Percentiles rank a stretch among this genome's conserved stretches.
phyloP scores from a whole-genome alignment of 1,140 invertebrate genomes.

The Zaprionus camerounensis region DNA sequence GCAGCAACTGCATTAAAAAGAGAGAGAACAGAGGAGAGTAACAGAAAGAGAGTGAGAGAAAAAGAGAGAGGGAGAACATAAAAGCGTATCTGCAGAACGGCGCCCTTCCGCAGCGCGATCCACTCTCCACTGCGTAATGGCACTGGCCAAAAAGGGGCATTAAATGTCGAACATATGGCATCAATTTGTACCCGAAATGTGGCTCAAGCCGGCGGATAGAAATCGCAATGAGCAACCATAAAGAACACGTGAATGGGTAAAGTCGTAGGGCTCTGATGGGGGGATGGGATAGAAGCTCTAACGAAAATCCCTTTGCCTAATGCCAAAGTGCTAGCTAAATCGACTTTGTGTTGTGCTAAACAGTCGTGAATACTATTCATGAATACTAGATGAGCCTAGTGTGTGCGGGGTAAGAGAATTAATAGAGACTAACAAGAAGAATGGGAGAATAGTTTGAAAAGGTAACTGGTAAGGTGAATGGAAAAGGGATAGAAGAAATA shows the following conservation, averaged over 20 bases:
- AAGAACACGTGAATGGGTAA: conserved; percentile 28
- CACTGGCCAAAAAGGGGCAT: conserved; percentile 38
- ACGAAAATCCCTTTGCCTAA: conserved; percentile 12
- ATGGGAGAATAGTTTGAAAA: background rate
- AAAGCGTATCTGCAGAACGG: background rate
- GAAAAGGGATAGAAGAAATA: background rate
- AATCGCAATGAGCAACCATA: conserved; percentile 41
- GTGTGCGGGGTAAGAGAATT: background rate
- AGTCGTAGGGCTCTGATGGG: background rate
- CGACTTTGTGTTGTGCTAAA: conserved; percentile 18
- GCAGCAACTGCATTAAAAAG: conserved; percentile 77
- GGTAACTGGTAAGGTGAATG: background rate
- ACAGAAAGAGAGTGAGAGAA: conserved; percentile 14
- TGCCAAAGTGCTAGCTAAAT: conserved; percentile 6
- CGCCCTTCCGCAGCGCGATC: background rate
- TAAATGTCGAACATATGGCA: conserved; percentile 76
- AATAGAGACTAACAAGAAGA: background rate
- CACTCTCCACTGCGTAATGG: conserved; percentile 1
- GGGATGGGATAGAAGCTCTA: background rate
- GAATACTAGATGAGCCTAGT: conserved; percentile 2
- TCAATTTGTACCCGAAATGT: conserved; percentile 70
- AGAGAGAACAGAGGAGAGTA: conserved; percentile 24
- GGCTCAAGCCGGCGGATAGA: conserved; percentile 17
- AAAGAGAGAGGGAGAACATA: conserved; percentile 25
- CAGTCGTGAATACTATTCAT: conserved; percentile 8